Evolutionary conservation across 1,140 invertebrate genomes (phyloP).

Genomic region (Aphelinus certus): DNA sequence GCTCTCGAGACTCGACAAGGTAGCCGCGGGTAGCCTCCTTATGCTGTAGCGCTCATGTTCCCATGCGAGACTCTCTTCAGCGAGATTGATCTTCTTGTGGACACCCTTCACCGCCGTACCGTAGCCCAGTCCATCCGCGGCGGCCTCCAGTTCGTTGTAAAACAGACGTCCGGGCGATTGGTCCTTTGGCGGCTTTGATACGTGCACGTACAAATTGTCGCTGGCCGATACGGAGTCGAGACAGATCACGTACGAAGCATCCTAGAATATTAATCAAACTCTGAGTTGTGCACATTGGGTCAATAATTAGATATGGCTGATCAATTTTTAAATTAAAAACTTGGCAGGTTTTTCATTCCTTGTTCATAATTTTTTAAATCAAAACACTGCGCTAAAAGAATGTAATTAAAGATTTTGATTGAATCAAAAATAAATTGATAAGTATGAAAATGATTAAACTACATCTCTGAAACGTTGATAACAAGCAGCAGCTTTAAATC

Average conservation of each 20-base stretch:
- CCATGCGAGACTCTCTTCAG: conserved; percentile 92
- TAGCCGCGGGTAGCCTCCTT: conserved; percentile 88
- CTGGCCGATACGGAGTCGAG: conserved; percentile 81
- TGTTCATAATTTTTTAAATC: too few relatives aligned
- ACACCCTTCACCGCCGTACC: conserved; percentile 77
- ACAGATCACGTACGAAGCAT: conserved; percentile 90
- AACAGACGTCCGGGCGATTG: conserved; percentile 79
- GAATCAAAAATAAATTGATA: conserved; percentile 75
- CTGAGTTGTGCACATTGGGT: too few relatives aligned
- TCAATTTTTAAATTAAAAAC: too few relatives aligned
- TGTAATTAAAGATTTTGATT: conserved; percentile 51
- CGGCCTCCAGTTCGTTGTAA: conserved; percentile 74
- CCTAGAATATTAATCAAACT: conserved; percentile 66
- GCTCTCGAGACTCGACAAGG: conserved; percentile 82
- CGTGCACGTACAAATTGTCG: conserved; percentile 83
- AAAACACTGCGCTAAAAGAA: too few relatives aligned
- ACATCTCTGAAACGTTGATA: conserved; percentile 82
- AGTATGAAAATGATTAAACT: conserved; percentile 76
- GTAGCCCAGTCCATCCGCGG: conserved; percentile 64
- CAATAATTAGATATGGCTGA: too few relatives aligned
- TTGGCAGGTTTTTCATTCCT: too few relatives aligned
- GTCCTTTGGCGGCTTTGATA: conserved; percentile 95
- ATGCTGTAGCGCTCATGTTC: conserved; percentile 98
- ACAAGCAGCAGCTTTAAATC: conserved; percentile 76
- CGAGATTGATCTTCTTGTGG: conserved; percentile 98